A percentile compares a stretch with the other conserved stretches of the same genome.
phyloP scores from a whole-genome alignment of 2,888 invertebrate genomes.

The Lasiommata megera region DNA sequence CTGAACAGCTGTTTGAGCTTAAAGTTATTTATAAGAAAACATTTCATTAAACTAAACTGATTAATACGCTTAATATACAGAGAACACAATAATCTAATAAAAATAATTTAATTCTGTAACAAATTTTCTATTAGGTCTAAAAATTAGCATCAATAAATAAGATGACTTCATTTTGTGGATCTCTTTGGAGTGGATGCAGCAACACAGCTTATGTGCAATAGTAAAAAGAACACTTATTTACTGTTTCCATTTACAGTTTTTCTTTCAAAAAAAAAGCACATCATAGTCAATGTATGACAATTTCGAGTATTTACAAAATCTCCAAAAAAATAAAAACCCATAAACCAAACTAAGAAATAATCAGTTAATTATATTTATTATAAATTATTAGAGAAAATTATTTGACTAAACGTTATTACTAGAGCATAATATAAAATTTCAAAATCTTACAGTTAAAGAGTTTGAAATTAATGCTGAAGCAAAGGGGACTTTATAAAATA shows the following conservation, averaged over 20 bases:
- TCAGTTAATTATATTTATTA: constrained; percentile 16
- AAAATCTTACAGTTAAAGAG: constrained; percentile 4
- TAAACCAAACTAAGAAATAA: constrained; percentile 34
- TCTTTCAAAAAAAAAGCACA: constrained; percentile 3
- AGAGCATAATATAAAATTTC: not conserved
- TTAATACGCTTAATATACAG: constrained; percentile 72
- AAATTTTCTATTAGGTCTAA: constrained; percentile 63
- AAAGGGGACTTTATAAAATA: not conserved
- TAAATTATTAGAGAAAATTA: constrained; percentile 9
- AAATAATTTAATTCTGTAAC: constrained; percentile 74
- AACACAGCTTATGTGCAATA: not conserved
- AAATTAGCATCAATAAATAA: constrained; percentile 75
- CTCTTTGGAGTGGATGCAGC: constrained; percentile 50
- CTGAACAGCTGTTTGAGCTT: constrained; percentile 62
- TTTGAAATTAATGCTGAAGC: constrained; percentile 7
- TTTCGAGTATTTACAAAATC: constrained; percentile 30
- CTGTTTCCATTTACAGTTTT: constrained; percentile 3
- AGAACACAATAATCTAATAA: constrained; percentile 66
- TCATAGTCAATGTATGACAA: constrained; percentile 2
- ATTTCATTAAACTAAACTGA: constrained; percentile 54
- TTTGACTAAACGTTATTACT: constrained; percentile 14
- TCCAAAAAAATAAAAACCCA: constrained; percentile 35
- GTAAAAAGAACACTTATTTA: constrained; percentile 13
- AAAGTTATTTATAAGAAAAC: constrained; percentile 57
- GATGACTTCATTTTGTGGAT: constrained; percentile 68